These are phyloP conservation scores for Coilia nasus DNA, from an alignment of 2,797 vertebrate species.

Conservation along the genomic window DNA sequence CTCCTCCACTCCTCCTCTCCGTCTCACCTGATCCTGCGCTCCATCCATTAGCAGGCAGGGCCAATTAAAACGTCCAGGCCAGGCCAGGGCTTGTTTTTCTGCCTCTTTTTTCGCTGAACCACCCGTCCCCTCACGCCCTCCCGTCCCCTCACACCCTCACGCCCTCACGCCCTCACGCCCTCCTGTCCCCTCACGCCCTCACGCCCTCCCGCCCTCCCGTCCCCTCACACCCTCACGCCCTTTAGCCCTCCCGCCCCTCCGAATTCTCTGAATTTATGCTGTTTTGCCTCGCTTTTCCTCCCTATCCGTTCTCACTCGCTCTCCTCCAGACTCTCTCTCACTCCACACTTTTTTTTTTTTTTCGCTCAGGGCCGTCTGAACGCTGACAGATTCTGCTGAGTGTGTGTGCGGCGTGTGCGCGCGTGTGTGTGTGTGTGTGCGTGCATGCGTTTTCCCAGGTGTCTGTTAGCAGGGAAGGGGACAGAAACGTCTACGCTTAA, in stretches of 20 bases:
- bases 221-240: background rate
- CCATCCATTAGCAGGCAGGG: background rate
- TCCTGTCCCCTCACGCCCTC: too few relatives aligned
- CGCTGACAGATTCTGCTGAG: background rate
- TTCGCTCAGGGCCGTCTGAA: background rate
- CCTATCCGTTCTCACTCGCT: background rate
- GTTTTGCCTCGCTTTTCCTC: background rate
- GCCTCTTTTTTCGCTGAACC: background rate
- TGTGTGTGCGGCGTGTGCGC: background rate
- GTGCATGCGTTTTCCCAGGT: too few relatives aligned
- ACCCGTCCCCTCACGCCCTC: too few relatives aligned
- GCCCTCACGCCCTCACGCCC: too few relatives aligned
- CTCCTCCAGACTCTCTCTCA: background rate
- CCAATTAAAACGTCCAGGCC: background rate
- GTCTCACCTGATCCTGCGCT: conserved; percentile 7
- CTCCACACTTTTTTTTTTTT: background rate
- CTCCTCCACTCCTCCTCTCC: background rate
- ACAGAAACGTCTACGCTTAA: too few relatives aligned
- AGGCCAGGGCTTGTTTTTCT: background rate
- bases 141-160: background rate
- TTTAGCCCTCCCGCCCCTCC: background rate
- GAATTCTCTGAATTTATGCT: background rate
- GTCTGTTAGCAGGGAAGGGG: too few relatives aligned
- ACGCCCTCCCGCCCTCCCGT: too few relatives aligned
- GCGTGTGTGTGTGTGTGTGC: too few relatives aligned